These are phyloP conservation scores for Ceratosolen solmsi DNA, from an alignment of 1,140 invertebrate genomes.

Conservation along the genomic window DNA sequence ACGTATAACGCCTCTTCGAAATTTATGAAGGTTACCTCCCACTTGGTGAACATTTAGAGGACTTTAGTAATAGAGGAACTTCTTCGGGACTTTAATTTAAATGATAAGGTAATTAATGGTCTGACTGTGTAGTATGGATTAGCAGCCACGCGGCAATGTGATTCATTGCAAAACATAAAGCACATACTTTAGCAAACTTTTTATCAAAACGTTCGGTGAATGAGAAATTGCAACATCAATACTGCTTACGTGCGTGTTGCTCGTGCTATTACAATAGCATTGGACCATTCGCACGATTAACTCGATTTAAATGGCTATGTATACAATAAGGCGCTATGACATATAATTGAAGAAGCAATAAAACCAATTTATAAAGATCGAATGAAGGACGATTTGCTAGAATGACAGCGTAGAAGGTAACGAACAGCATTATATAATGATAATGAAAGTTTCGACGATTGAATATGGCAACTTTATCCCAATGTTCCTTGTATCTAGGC, in stretches of 20 bases:
- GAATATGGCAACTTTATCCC: background rate
- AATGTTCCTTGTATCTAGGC: no score
- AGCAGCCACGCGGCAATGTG: background rate
- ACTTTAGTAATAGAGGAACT: background rate
- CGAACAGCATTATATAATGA: background rate
- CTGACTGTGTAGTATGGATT: background rate
- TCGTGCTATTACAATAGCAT: background rate
- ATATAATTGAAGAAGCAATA: background rate
- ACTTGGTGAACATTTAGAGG: background rate
- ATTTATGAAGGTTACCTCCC: background rate
- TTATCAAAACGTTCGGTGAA: background rate
- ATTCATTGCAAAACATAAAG: background rate
- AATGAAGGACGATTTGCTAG: background rate
- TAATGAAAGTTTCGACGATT: constrained; percentile 6
- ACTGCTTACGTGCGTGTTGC: background rate
- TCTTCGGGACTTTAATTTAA: background rate
- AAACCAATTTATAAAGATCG: background rate
- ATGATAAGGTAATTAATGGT: background rate
- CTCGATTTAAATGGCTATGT: background rate
- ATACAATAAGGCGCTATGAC: background rate
- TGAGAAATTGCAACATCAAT: background rate
- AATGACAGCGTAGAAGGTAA: background rate
- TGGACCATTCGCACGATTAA: background rate
- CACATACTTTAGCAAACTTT: background rate
- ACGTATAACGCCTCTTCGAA: background rate